Evolutionary conservation across 2,888 invertebrate genomes (phyloP).

Genomic region (Andrena flavipes): DNA sequence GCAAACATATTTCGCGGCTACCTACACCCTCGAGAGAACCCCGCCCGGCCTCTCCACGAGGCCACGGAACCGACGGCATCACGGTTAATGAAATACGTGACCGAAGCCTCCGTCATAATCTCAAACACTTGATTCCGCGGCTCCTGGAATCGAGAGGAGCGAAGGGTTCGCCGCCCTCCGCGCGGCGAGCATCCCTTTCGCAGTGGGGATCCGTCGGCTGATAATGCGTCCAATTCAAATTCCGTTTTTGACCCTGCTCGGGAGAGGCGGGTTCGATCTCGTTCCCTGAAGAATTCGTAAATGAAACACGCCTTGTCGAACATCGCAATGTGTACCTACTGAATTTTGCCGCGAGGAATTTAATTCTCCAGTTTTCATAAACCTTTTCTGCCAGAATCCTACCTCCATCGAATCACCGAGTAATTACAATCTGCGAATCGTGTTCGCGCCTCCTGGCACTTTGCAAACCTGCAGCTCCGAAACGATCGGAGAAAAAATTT

Average conservation of each 20-base stretch:
- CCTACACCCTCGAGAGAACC: slow-evolving; percentile 69
- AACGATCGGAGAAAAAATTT: slow-evolving; percentile 27
- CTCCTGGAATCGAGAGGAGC: slow-evolving; percentile 63
- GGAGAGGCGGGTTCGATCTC: not conserved
- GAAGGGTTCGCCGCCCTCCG: slow-evolving; percentile 55
- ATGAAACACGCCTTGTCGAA: no score
- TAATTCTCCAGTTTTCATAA: not conserved
- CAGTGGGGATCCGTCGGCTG: slow-evolving; percentile 44
- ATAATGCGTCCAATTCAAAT: slow-evolving; percentile 57
- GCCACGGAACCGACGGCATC: slow-evolving; percentile 72
- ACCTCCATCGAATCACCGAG: not conserved
- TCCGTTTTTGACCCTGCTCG: slow-evolving; percentile 4
- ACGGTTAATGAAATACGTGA: slow-evolving; percentile 85
- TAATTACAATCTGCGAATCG: slow-evolving; percentile 21
- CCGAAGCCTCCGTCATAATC: slow-evolving; percentile 84
- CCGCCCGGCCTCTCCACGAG: slow-evolving; percentile 62
- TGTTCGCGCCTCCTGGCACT: not conserved
- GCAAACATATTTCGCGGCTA: slow-evolving; percentile 80
- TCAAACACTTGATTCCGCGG: slow-evolving; percentile 83
- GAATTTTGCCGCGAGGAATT: no score
- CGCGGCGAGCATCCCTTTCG: slow-evolving; percentile 57
- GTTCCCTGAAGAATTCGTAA: slow-evolving; percentile 11
- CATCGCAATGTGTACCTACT: no score
- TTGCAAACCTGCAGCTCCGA: not conserved
- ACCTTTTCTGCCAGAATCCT: not conserved